Evolutionary conservation across 2,113 vertebrate genomes (phyloP), one percentile per base, ranked within the genome.

Genomic region (Scatophagus argus): DNA sequence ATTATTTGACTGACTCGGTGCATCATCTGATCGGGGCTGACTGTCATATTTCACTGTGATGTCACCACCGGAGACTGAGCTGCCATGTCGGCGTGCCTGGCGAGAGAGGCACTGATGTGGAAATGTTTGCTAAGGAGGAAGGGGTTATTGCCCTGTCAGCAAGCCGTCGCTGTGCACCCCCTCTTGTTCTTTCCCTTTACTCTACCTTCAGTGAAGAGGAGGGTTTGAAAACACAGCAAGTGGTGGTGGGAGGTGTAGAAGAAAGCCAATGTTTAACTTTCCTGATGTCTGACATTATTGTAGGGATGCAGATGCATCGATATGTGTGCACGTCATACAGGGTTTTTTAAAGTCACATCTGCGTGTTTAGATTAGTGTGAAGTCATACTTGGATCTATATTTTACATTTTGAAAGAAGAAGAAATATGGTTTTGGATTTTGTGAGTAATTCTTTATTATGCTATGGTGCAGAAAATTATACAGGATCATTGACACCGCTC

Each of bases 41-140:
- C 80, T 86, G 87, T 92, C 87, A 87, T 82, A 80, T 88, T 91
- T 87, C 80, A 85, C 74, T 66, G 65, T 38, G 36, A 83, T 79
- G 88, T 88, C 84, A 83, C 77, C 86, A 77, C 75, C 55, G 81
- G 81, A 87, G 87, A 81, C 77, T 44, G 72, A 81, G 68, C 81
- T 84, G 83, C 72, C 81, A 52, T 85, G 83, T 90, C 61, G 77
- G 61, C 27, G 62, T 73, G 54, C 77, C n/a, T 2, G 54, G 61
- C 10, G 21, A 55, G 52, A 64, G 60, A 79, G 61, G 64, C 76
- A 81, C 44, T 74, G 77, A 87, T 80, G 82, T 84, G 69, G 74
- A 89, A 87, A 83, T 85, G 84, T 90, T 86, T 85, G 61, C 89
- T 75, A 75, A 89, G 80, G 64, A 89, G 66, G 80, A 74, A 84